Conservation (phyloP, 2,113 vertebrate species). For the Arizona elegans region DNA sequence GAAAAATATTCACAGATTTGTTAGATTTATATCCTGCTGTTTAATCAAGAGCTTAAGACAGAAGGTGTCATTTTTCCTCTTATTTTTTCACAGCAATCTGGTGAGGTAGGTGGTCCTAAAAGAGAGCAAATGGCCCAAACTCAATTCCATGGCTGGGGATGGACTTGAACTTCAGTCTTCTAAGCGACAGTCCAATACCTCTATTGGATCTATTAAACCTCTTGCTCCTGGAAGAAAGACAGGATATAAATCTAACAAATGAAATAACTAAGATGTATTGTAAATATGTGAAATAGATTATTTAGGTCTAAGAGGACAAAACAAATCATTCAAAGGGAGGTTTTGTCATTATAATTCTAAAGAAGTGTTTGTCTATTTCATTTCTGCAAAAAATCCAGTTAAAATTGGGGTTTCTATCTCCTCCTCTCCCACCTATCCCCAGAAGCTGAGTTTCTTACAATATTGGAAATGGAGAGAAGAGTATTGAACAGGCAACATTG, state of each 20-base stretch:
- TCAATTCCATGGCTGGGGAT: background rate
- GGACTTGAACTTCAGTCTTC: background rate
- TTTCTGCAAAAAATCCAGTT: background rate
- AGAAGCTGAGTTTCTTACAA: background rate
- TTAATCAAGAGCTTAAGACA: background rate
- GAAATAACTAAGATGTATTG: background rate
- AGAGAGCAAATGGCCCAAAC: background rate
- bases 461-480: background rate
- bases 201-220: background rate
- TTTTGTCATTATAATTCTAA: background rate
- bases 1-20: background rate
- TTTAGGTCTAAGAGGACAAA: background rate
- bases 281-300: background rate
- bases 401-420: background rate
- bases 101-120: background rate
- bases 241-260: background rate
- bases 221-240: background rate
- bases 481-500: background rate
- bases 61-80: background rate
- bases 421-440: background rate
- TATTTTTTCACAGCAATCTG: background rate
- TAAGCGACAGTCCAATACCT: background rate
- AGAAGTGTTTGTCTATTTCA: background rate
- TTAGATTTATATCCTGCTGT: background rate
- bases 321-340: background rate